Conservation (phyloP, 2,888 invertebrate species). For the Odiellus spinosus region DNA sequence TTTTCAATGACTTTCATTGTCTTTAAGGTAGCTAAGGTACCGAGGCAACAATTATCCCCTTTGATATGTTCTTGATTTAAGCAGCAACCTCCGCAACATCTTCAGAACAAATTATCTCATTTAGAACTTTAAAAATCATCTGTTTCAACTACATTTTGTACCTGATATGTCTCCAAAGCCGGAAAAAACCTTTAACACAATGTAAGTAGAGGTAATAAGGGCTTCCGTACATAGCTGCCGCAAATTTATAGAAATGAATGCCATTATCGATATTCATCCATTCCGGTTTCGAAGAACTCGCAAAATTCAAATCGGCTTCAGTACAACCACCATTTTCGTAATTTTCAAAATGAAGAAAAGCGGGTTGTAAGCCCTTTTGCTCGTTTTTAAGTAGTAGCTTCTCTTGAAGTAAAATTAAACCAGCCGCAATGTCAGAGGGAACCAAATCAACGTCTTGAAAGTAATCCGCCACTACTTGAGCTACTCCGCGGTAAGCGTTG, state of each 20-base stretch:
- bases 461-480: too few species aligned
- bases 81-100: conserved; percentile 25
- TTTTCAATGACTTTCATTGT: conserved; percentile 50
- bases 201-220: conserved; percentile 63
- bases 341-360: background rate
- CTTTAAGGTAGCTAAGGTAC: conserved; percentile 68
- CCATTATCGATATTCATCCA: conserved; percentile 71
- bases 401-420: conserved; percentile 62
- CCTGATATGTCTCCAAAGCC: conserved; percentile 47
- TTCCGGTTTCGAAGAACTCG: background rate
- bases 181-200: conserved; percentile 55
- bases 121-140: background rate
- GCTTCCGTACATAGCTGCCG: conserved; percentile 76
- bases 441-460: conserved; percentile 62
- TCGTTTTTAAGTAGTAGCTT: conserved; percentile 34
- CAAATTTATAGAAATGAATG: conserved; percentile 57
- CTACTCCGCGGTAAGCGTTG: too few species aligned
- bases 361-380: background rate
- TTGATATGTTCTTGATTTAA: conserved; percentile 42
- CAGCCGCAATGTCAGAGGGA: conserved; percentile 73
- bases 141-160: conserved; percentile 26
- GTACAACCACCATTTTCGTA: too few species aligned
- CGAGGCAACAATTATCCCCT: conserved; percentile 81
- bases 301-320: too few species aligned
- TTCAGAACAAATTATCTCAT: conserved; percentile 13